Percentiles rank a stretch among this genome's conserved stretches.
phyloP scores from a whole-genome alignment of 2,113 vertebrate genomes.

The Misgurnus mizolepis region DNA sequence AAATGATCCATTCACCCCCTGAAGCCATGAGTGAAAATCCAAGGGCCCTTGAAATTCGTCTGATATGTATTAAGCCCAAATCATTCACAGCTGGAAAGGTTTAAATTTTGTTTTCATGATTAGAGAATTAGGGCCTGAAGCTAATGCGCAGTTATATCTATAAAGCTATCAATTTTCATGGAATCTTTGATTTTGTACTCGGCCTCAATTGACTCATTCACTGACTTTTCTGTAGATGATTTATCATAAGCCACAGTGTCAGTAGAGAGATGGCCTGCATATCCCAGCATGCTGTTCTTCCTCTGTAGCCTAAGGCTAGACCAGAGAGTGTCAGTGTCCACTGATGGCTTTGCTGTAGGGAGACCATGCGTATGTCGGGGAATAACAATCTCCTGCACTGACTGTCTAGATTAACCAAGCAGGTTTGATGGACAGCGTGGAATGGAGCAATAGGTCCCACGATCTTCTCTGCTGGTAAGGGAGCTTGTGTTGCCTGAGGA shows the following conservation, averaged over 20 bases:
- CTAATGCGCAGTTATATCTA: constrained; percentile 17
- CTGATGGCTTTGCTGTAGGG: constrained; percentile 67
- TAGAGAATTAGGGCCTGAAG: constrained; percentile 23
- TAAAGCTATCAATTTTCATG: neutral
- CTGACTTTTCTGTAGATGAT: constrained; percentile 34
- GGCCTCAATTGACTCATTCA: constrained; percentile 24
- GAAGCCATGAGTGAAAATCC: constrained; percentile 32
- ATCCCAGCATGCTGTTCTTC: constrained; percentile 39
- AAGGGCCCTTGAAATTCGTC: constrained; percentile 21
- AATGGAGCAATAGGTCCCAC: constrained; percentile 64
- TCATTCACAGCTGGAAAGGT: constrained; percentile 26
- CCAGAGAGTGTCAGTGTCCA: constrained; percentile 58
- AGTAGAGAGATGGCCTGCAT: constrained; percentile 17
- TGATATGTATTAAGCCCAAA: constrained; percentile 25
- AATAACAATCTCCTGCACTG: constrained; percentile 33
- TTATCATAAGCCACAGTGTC: constrained; percentile 32
- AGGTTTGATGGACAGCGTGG: constrained; percentile 66
- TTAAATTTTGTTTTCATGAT: constrained; percentile 39
- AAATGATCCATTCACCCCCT: constrained; percentile 58
- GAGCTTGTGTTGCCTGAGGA: constrained; percentile 65
- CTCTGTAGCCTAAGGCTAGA: constrained; percentile 56
- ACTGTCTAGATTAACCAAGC: constrained; percentile 52
- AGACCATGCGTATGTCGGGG: constrained; percentile 55
- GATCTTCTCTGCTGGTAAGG: constrained; percentile 66
- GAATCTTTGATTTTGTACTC: constrained; percentile 8